Evolutionary conservation across 2,888 invertebrate species (phyloP).

Genomic region (Maniola hyperantus): DNA sequence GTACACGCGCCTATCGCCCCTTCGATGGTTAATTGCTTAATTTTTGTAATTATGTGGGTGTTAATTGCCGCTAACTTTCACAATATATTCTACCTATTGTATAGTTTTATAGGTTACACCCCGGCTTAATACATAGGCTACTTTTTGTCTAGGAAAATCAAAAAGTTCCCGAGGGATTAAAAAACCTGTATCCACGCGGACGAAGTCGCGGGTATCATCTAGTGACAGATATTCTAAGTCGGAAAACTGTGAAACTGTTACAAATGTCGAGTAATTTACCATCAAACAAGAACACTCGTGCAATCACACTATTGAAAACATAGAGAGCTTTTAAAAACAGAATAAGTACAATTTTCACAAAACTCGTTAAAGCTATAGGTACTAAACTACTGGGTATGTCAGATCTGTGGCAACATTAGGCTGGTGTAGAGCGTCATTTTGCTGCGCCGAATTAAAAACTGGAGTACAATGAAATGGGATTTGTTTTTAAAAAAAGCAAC

Average conservation of each 20-base stretch:
- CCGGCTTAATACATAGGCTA: too few relatives aligned
- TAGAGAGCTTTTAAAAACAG: neutral
- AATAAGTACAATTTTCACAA: neutral
- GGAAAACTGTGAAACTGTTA: too few relatives aligned
- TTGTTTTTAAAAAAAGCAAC: conserved; percentile 21
- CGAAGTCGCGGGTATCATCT: too few relatives aligned
- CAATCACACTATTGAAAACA: conserved; percentile 2
- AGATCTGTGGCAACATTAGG: conserved; percentile 16
- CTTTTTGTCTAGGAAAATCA: too few relatives aligned
- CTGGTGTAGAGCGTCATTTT: conserved; percentile 18
- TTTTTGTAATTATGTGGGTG: neutral
- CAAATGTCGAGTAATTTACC: too few relatives aligned
- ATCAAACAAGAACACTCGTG: neutral
- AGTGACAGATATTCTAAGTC: too few relatives aligned
- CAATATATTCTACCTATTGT: neutral
- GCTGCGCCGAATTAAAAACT: conserved; percentile 24
- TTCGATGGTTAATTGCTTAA: too few relatives aligned
- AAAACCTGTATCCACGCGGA: too few relatives aligned
- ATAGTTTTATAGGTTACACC: too few relatives aligned
- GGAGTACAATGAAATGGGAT: conserved; percentile 23
- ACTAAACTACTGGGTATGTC: neutral
- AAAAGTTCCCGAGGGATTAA: too few relatives aligned
- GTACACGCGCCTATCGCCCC: too few relatives aligned
- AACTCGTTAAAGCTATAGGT: neutral
- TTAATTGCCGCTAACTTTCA: conserved; percentile 3